Percentiles rank a stretch among this genome's conserved stretches.
Conservation (phyloP, 2,113 vertebrate species). For the Phylloscopus trochilus region DNA sequence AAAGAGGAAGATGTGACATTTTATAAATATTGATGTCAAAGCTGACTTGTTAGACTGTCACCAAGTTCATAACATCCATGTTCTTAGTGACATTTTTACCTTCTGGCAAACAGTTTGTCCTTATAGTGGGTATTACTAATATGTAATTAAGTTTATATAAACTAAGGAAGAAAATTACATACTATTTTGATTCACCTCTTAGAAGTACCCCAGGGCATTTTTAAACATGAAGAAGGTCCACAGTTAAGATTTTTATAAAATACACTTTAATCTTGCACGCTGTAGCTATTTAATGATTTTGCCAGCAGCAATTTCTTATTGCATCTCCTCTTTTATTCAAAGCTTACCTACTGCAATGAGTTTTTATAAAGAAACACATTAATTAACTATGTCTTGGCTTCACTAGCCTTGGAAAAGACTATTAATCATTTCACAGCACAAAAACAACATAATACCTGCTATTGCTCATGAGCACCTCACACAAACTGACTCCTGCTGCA, state of each 20-base stretch:
- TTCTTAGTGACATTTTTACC: neutral
- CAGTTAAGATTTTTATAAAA: neutral
- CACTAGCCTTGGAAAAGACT: neutral
- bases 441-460: neutral
- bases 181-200: neutral
- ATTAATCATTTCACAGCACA: conserved; percentile 12
- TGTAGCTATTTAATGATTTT: conserved; percentile 7
- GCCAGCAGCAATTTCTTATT: conserved; percentile 4
- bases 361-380: conserved; percentile 6
- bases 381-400: conserved; percentile 28
- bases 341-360: neutral
- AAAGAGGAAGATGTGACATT: neutral
- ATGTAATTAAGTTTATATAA: neutral
- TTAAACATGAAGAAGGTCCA: neutral
- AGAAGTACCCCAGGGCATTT: neutral
- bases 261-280: neutral
- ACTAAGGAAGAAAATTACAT: neutral
- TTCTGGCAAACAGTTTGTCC: neutral
- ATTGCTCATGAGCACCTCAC: neutral
- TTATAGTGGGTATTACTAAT: neutral
- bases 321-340: neutral
- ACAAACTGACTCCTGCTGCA: neutral
- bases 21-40: neutral
- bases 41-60: neutral
- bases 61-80: neutral